Percentiles rank a stretch among this genome's conserved stretches.
These are phyloP conservation scores for Acanthosoma haemorrhoidale DNA, from an alignment of 2,888 invertebrate species.

Conservation along the genomic window DNA sequence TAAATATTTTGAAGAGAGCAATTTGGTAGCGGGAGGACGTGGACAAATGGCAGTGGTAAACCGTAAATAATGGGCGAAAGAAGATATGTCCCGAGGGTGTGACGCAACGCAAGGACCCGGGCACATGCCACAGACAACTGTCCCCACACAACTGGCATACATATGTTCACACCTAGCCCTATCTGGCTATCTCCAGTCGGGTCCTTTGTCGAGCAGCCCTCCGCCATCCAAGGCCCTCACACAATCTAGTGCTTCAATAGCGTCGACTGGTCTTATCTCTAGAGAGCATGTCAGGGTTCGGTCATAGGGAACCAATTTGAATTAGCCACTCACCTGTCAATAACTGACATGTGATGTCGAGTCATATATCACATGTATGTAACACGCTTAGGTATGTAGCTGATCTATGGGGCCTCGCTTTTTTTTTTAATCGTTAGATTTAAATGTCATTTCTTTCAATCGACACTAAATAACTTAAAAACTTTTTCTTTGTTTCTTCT, in stretches of 20 bases:
- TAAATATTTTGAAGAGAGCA: background rate
- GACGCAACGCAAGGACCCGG: background rate
- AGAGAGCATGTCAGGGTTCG: no score
- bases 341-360: no score
- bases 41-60: conserved; percentile 4
- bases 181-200: background rate
- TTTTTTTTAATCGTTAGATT: no score
- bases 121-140: conserved; percentile 11
- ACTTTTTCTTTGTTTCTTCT: no score
- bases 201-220: background rate
- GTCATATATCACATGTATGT: no score
- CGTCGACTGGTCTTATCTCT: no score
- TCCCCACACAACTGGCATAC: conserved; percentile 12
- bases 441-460: no score
- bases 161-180: background rate
- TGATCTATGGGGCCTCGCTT: no score
- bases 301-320: no score
- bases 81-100: background rate
- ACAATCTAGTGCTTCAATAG: background rate
- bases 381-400: no score
- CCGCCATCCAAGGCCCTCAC: background rate
- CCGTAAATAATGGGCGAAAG: conserved; percentile 12
- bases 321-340: no score
- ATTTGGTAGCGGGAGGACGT: background rate
- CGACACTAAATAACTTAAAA: no score